Evolutionary conservation across 2,113 vertebrate species (phyloP).

Genomic region (Tenebrosternarchus preto): DNA sequence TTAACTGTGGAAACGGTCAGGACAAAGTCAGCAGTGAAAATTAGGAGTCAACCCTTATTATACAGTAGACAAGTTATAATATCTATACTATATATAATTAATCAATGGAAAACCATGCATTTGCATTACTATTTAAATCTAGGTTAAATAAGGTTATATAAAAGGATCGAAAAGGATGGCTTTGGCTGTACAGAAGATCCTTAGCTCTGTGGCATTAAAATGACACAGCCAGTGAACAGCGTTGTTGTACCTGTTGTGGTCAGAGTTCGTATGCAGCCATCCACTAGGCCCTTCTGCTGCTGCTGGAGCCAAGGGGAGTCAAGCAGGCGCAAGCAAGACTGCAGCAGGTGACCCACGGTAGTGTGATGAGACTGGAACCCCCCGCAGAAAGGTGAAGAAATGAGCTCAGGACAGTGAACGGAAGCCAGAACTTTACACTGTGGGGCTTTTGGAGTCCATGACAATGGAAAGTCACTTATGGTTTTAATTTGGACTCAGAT

Average conservation of each 20-base stretch:
- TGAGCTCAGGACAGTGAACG: neutral
- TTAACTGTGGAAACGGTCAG: slow-evolving; percentile 76
- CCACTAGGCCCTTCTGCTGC: slow-evolving; percentile 86
- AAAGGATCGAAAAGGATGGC: neutral
- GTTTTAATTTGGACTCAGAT: no score
- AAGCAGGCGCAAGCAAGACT: slow-evolving; percentile 87
- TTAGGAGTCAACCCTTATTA: neutral
- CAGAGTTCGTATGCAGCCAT: slow-evolving; percentile 90
- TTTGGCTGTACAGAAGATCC: neutral
- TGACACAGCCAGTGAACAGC: neutral
- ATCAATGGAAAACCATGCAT: neutral
- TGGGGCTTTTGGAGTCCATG: neutral
- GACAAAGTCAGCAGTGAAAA: neutral
- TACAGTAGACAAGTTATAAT: neutral
- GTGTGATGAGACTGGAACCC: slow-evolving; percentile 86
- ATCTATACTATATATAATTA: neutral
- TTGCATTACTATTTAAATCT: neutral
- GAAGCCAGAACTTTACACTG: neutral
- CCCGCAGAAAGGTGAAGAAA: neutral
- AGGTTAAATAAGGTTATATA: neutral
- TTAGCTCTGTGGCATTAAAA: neutral
- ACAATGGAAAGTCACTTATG: neutral
- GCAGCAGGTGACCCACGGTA: slow-evolving; percentile 89
- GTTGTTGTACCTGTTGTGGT: slow-evolving; percentile 84
- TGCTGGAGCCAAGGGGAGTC: slow-evolving; percentile 94